A percentile compares a stretch with the other conserved stretches of the same genome.
Conservation (phyloP, 2,888 invertebrate genomes). For the Phalera bucephala region DNA sequence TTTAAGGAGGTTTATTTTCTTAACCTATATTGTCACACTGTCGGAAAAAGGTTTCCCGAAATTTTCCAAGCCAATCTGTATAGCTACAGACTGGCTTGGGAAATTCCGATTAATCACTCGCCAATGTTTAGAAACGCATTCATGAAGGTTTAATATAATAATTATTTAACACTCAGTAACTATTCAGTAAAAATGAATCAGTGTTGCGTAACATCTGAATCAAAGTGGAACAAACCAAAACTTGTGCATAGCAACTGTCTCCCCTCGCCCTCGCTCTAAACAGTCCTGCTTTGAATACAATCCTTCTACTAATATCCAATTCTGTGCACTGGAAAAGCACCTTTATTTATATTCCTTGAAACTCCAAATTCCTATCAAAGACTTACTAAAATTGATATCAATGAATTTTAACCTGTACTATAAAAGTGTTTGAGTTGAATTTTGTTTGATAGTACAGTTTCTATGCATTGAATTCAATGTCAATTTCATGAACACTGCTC, state of each 20-base stretch:
- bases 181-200: neutral
- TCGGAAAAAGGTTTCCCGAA: no score
- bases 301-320: constrained; percentile 16
- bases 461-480: constrained; percentile 38
- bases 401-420: constrained; percentile 8
- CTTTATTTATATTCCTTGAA: neutral
- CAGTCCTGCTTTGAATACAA: constrained; percentile 31
- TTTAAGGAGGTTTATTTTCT: no score
- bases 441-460: constrained; percentile 12
- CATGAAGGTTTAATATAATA: no score
- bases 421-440: constrained; percentile 1
- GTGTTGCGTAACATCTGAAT: constrained; percentile 1
- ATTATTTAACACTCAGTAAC: no score
- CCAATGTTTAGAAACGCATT: no score
- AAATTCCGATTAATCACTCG: no score
- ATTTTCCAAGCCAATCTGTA: no score
- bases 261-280: constrained; percentile 42
- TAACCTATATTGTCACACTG: no score
- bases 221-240: constrained; percentile 36
- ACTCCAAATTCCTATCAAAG: constrained; percentile 7
- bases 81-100: no score
- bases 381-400: neutral
- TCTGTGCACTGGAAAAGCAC: constrained; percentile 11
- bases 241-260: constrained; percentile 56
- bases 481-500: constrained; percentile 26